Base-by-base conservation (phyloP, 2,888 invertebrate genomes). In the Lymantria dispar region DNA sequence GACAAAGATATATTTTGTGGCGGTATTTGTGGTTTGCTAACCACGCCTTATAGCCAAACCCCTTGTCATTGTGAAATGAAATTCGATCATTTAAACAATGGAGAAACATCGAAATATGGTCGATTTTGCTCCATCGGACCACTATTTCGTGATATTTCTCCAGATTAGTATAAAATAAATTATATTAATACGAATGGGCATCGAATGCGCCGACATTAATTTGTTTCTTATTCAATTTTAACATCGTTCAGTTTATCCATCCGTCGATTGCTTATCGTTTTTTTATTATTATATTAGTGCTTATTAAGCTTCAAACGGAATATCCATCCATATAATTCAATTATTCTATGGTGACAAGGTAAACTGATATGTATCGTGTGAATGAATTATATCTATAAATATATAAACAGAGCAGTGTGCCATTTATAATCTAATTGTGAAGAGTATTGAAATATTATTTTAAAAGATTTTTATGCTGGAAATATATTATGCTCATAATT, bases 321-420 rank as follows among this genome's bases (percentile, higher is more conserved):
- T 86, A 86, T 91, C 91, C 90, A 90, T 90, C 90, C 90, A 90
- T 86, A 78, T 83, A 85, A 88, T 85, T 89, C 90, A 90, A 91
- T 91, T 91, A 90, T 85, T 85, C 84, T 87, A 88, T 89, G 88
- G 88, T 84, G 84, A 90, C 89, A 90, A 89, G 88, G 91, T 89
- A 87, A 85, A 83, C 82, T 80, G 85, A 75, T 85, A 86, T 80
- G 80, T 85, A 76, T 74, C 82, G 80, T 80, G 74, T 85, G 82
- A 85, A 82, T 80, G 78, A 80, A 64, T 61, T 67, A 58, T 74
- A 73, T 80, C 74, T 83, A 78, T 80, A 83, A 78, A 77, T 82
- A 84, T 79, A 78, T 66, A 72, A 83, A 86, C 84, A 82, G 85
- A 87, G 87, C 88, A 80, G 83, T 83, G 90, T 90, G 91, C 91